Conservation (phyloP, 2,113 vertebrate species). For the Nycticorax nycticorax region DNA sequence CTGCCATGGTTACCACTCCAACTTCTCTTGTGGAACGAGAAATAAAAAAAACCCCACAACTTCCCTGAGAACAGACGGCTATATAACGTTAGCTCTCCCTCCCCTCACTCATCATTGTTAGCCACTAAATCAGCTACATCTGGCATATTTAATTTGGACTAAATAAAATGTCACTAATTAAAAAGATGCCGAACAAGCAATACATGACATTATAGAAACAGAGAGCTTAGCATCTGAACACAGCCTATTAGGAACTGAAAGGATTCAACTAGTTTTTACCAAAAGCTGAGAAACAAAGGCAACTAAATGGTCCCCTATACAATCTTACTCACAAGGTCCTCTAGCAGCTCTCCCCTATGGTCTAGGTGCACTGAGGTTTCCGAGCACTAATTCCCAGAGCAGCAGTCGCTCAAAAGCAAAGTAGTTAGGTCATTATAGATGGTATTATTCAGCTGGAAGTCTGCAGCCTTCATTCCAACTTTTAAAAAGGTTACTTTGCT, state of each 20-base stretch:
- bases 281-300: constrained; percentile 39
- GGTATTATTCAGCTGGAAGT: neutral
- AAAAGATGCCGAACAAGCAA: constrained; percentile 11
- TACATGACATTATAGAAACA: neutral
- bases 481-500: constrained; percentile 6
- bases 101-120: constrained; percentile 48
- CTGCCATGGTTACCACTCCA: constrained; percentile 46
- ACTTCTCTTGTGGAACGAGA: constrained; percentile 36
- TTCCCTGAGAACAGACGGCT: constrained; percentile 58
- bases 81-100: constrained; percentile 28
- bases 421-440: constrained; percentile 4
- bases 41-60: constrained; percentile 1
- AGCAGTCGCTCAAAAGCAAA: neutral
- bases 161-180: constrained; percentile 55
- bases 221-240: neutral
- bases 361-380: neutral
- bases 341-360: neutral
- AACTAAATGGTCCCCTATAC: neutral
- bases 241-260: constrained; percentile 16
- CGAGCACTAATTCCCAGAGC: constrained; percentile 10
- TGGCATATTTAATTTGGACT: constrained; percentile 47
- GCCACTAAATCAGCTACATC: constrained; percentile 39
- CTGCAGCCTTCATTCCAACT: constrained; percentile 1
- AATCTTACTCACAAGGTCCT: neutral
- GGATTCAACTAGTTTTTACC: neutral